Base-by-base conservation (phyloP, 2,113 vertebrate genomes). In the Oncorhynchus tshawytscha region DNA sequence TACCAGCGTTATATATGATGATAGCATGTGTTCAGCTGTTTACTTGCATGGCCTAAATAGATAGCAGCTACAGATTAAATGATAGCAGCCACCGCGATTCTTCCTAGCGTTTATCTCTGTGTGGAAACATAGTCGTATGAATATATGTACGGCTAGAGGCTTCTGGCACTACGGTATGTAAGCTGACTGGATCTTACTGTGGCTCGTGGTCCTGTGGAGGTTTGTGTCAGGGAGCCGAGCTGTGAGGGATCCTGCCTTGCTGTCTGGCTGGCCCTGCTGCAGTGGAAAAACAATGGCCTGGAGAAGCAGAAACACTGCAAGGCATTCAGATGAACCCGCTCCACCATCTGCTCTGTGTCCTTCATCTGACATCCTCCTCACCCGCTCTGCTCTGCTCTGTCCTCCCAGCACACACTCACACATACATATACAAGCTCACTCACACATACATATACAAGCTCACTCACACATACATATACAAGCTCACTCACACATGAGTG, bases 301-400 rank as follows among this genome's bases (percentile, higher is more conserved):
- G 67, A 39, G 29, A 31, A 31, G 31, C 0, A 20, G 27, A 45
- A 69, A 39, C n/a, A 67, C 73, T 67, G 45, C 64, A 49, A 74
- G 73, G 67, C 29, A 24, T 39, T n/a, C 24, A 54, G 65, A 57
- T 20, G 45, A 54, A 74, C 70, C 70, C 22, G 70, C 49, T 57
- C 66, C 57, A 72, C 80, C 80, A 82, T 78, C 71, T 80, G 78
- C 77, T 80, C 69, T 68, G 54, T 57, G 78, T 79, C 81, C 81
- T 83, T 87, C 70, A 85, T 70, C 75, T 76, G 83, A 83, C 79
- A 83, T 87, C 77, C 80, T 59, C 65, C 60, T 83, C 60, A 80
- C 74, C 79, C 74, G 68, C 76, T 65, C n/a, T 24, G n/a, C 76
- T 65, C n/a, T 24, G n/a, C 76, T 66, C 59, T 62, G n/a, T 62